These are phyloP conservation scores for Drosophila ambigua DNA, from an alignment of 1,140 invertebrate genomes.

Conservation along the genomic window DNA sequence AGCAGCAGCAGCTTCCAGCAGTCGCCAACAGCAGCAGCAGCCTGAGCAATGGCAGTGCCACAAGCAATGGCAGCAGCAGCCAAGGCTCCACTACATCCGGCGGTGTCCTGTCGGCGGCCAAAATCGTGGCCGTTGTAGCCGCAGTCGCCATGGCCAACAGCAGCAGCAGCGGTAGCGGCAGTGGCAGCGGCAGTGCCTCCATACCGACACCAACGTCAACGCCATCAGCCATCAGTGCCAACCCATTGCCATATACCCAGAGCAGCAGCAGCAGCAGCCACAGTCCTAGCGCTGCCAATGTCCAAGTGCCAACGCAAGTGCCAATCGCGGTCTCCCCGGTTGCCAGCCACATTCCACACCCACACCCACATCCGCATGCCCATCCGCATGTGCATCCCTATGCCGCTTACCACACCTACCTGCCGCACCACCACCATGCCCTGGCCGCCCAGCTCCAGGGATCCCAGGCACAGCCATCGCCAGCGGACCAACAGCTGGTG, in stretches of 20 bases:
- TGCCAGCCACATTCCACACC: slow-evolving; percentile 54
- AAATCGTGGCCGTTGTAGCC: slow-evolving; percentile 47
- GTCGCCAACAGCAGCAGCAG: slow-evolving; percentile 15
- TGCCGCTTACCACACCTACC: slow-evolving; percentile 28
- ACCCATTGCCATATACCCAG: slow-evolving; percentile 32
- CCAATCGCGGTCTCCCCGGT: slow-evolving; percentile 54
- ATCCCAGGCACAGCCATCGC: not conserved
- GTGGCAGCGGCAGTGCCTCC: not conserved
- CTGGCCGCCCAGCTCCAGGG: slow-evolving; percentile 1
- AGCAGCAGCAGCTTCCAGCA: slow-evolving; percentile 7
- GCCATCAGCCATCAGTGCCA: slow-evolving; percentile 38
- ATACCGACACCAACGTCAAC: not conserved
- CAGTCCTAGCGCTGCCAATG: slow-evolving; percentile 1
- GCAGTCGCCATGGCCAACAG: slow-evolving; percentile 47
- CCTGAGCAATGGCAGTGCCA: slow-evolving; percentile 21
- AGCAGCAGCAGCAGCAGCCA: slow-evolving; percentile 34
- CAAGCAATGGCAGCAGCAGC: slow-evolving; percentile 22
- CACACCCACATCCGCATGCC: slow-evolving; percentile 3
- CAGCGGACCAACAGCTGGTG: slow-evolving; percentile 1
- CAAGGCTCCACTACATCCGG: slow-evolving; percentile 45
- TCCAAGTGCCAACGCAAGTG: slow-evolving; percentile 47
- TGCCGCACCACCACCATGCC: slow-evolving; percentile 4
- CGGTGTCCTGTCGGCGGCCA: slow-evolving; percentile 59
- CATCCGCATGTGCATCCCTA: slow-evolving; percentile 20
- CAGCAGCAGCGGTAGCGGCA: slow-evolving; percentile 16